Conservation (phyloP, 2,888 invertebrate species). For the Torymus tubicola region DNA sequence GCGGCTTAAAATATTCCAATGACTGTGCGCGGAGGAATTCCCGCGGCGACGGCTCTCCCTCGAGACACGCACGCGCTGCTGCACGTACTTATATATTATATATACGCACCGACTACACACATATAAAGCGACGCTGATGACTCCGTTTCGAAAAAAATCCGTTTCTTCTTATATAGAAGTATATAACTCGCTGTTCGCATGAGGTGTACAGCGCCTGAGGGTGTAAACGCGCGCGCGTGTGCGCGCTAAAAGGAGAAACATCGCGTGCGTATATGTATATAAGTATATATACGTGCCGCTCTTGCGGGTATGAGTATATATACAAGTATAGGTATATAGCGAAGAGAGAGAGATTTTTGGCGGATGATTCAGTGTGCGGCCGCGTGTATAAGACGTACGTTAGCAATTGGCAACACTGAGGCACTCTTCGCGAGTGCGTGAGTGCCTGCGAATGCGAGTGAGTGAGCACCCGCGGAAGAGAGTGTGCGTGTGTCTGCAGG, state of each 20-base stretch:
- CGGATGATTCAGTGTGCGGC: slow-evolving; percentile 49
- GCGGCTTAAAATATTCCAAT: neutral
- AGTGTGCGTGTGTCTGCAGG: slow-evolving; percentile 1
- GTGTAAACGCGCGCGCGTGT: neutral
- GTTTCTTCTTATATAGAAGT: neutral
- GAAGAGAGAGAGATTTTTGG: slow-evolving; percentile 48
- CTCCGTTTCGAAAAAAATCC: neutral
- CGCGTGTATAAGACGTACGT: neutral
- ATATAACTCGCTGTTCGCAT: neutral
- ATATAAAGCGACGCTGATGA: neutral
- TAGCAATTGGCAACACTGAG: too few species aligned
- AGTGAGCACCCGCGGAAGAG: neutral
- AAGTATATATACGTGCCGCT: too few species aligned
- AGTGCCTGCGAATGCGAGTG: neutral
- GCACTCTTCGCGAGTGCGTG: neutral
- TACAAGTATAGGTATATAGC: too few species aligned
- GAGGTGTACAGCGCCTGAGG: neutral
- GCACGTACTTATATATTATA: neutral
- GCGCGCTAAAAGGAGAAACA: too few species aligned
- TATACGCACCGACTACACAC: neutral
- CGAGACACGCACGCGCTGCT: neutral
- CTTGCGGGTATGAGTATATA: too few species aligned
- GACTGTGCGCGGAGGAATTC: neutral
- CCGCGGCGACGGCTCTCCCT: too few species aligned
- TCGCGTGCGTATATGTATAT: too few species aligned